These are phyloP conservation scores for Dysmachus trigonus DNA, from an alignment of 2,888 invertebrate genomes.

Conservation along the genomic window DNA sequence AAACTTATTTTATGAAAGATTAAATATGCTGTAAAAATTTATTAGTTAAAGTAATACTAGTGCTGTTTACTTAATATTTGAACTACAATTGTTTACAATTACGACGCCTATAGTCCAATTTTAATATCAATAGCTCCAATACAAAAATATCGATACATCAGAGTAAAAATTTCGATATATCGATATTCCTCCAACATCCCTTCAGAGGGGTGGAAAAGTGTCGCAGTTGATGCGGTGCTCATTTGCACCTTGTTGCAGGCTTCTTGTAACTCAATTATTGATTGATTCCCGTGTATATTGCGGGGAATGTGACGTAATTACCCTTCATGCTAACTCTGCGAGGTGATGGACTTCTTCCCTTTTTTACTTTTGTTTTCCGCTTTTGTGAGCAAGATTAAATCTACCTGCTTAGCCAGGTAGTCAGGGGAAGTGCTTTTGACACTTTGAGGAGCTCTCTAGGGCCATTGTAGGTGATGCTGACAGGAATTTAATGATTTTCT, in stretches of 20 bases:
- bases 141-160: too few species aligned
- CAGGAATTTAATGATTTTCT: background rate
- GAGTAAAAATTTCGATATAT: too few species aligned
- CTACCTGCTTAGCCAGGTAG: background rate
- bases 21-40: too few species aligned
- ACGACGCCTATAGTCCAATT: too few species aligned
- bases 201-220: too few species aligned
- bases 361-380: background rate
- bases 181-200: too few species aligned
- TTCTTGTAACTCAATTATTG: constrained; percentile 29
- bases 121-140: too few species aligned
- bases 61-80: too few species aligned
- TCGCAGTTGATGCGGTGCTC: background rate
- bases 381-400: background rate
- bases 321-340: background rate
- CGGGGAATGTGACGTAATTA: background rate
- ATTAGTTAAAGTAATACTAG: too few species aligned
- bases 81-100: too few species aligned
- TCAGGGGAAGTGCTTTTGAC: background rate
- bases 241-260: background rate
- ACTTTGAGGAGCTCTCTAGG: background rate
- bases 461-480: background rate
- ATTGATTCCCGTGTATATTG: background rate
- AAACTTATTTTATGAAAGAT: too few species aligned
- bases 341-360: background rate